Evolutionary conservation across 2,797 vertebrate species (phyloP), one percentile per base, ranked within the genome.

Genomic region (Acrossocheilus fasciatus): DNA sequence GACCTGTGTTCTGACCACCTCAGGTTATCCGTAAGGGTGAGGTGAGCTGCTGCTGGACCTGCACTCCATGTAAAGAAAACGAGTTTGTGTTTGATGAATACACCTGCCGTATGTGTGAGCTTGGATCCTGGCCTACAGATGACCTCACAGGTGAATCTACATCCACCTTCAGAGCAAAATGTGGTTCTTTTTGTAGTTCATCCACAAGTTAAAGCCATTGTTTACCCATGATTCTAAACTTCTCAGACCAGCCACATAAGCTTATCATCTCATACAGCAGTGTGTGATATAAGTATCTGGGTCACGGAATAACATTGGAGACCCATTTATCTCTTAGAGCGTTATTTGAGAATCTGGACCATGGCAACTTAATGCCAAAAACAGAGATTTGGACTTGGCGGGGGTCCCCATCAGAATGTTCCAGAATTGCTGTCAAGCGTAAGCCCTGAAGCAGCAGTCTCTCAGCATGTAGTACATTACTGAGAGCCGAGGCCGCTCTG

Each of bases 31-130:
- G 98, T 86, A 99, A 99, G 93, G 98, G 98, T 88, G 98, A 99
- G 93, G 98, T 99, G 89, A 99, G 98, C 92, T 99, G 98, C 87
- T 99, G 98, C 36, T 99, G 98, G 98, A 99, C 98, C 23, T 99
- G 98, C 78, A 99, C 98, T 6, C 97, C 97, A 5, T 99, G 98
- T 88, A 99, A 99, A 91, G 98, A 99, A n/a, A 99, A 99, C 0
- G 98, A 99, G 90, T 99, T 95, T 20, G 97, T 99, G 76, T 99
- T 95, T 89, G 98, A 99, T 79, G 98, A 99, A 92, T 98, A 99
- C 88, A 99, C 98, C 0, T 99, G 98, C 91, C 96, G 96, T 79
- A 98, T 98, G 0, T 99, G 98, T 86, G 93, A 95, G 81, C 96
- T 99, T 0, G 98, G 98, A 81, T 97, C 95, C 89, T 99, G 98